Conservation (phyloP, 2,888 invertebrate species). For the Helleia helle region DNA sequence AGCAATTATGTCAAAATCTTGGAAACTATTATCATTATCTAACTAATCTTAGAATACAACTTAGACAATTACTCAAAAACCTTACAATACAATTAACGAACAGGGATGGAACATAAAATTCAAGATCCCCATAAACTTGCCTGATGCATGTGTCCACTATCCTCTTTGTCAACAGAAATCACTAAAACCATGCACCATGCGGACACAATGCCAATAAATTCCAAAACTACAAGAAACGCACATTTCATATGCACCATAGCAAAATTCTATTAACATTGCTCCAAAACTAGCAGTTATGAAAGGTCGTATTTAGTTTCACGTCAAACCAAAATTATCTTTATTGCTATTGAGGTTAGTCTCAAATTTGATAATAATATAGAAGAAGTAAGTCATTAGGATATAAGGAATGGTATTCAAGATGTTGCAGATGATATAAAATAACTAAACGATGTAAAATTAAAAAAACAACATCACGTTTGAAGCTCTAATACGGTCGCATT, state of each 20-base stretch:
- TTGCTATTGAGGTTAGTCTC: conserved; percentile 23
- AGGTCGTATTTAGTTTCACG: conserved; percentile 30
- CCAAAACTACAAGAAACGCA: conserved; percentile 58
- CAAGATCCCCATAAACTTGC: conserved; percentile 16
- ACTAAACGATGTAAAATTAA: conserved; percentile 29
- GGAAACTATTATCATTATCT: too few species aligned
- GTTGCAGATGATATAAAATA: conserved; percentile 38
- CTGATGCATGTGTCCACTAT: conserved; percentile 26
- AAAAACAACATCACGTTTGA: conserved; percentile 19
- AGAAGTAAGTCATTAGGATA: conserved; percentile 55
- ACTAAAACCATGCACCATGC: conserved; percentile 35
- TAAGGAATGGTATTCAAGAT: conserved; percentile 67
- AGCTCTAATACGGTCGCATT: conserved; percentile 21
- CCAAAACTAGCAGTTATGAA: conserved; percentile 24
- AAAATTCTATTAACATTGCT: conserved; percentile 49
- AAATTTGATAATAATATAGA: conserved; percentile 35
- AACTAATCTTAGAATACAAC: too few species aligned
- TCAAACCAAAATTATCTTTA: conserved; percentile 32
- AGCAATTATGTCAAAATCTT: too few species aligned
- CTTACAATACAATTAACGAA: conserved; percentile 1
- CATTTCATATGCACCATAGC: conserved; percentile 53
- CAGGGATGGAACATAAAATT: conserved; percentile 18
- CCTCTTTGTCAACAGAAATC: conserved; percentile 29
- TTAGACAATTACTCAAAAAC: too few species aligned
- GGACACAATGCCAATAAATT: conserved; percentile 56